These are phyloP conservation scores for Canis aureus DNA, from an alignment of 2,113 vertebrate genomes.

Conservation along the genomic window DNA sequence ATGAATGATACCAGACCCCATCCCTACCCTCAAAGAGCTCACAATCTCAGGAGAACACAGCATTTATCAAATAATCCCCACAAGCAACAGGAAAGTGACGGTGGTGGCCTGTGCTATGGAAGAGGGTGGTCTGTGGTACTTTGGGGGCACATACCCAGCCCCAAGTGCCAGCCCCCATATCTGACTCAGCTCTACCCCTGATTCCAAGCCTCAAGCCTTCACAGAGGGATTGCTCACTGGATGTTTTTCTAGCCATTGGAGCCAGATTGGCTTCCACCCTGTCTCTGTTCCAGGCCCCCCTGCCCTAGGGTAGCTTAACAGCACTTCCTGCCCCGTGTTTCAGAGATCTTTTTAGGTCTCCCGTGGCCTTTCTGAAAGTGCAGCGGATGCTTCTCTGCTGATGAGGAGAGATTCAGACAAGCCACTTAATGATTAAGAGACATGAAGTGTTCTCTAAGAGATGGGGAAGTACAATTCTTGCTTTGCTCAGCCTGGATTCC, in stretches of 20 bases:
- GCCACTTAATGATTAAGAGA: conserved; percentile 71
- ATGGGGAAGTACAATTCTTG: not conserved
- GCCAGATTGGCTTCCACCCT: not conserved
- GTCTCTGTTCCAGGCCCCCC: not conserved
- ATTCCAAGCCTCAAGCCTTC: not conserved
- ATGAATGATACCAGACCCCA: not conserved
- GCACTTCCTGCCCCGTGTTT: conserved; percentile 55
- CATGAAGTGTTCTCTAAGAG: conserved; percentile 68
- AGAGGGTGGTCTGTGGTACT: not conserved
- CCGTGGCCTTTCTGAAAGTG: conserved; percentile 68
- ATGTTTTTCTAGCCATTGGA: not conserved
- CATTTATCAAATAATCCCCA: not conserved
- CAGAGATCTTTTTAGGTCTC: conserved; percentile 61
- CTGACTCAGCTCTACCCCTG: not conserved
- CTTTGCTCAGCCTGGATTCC: not conserved
- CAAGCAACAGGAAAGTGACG: not conserved
- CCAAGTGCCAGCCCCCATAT: rapidly evolving
- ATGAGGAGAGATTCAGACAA: conserved; percentile 68
- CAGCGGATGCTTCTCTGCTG: conserved; percentile 63
- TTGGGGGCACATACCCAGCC: not conserved
- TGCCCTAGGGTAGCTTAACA: not conserved
- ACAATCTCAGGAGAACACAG: not conserved
- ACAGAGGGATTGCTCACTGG: not conserved
- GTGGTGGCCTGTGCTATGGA: not conserved
- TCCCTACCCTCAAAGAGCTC: not conserved